Base-by-base conservation (phyloP, 2,888 invertebrate species). In the Adineta ricciae region DNA sequence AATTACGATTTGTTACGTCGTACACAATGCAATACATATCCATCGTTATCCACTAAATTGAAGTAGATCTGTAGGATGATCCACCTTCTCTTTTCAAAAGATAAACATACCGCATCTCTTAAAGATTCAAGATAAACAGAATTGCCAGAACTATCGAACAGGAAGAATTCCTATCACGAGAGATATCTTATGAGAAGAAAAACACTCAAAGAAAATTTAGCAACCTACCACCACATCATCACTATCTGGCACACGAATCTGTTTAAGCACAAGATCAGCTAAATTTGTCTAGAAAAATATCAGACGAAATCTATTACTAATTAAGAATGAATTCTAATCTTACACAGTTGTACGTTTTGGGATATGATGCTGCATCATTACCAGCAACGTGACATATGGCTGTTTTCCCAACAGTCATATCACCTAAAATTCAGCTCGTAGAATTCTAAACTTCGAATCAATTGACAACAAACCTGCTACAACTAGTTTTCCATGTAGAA, bases 241-340 rank as follows among this genome's bases (percentile, higher is more conserved):
- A 8, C 32, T 84, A 32, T 85, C 85, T 54, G 85, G 83, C 24
- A 85, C 54, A n/a, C 83, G 85, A 85, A 85, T 83, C 82, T 85
- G 85, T 84, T 85, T 85, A 3, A 84, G 73, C 27, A 85, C 73
- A 16, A 85, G 41, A 36, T 85, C 85, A n/a, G 85, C 83, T 78
- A 85, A 50, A 49, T 52, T 84, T 21, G 85, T 85, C 85, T 85
- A 73, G 11, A 50, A 19, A 50, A 46, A 46, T 46, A 11, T 46
- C 46, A 5, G 11, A 46, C 11, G 5, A 11, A 46, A 8, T 46
- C 46, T 46, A 46, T 46, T 5, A 46, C 11, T 46, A 46, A 46
- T 46, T 46, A 46, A 46, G 11, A 11, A 46, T 46, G 46, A 8
- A 46, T 46, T 46, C 11, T 46, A 46, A 64, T 46, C 73, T 85